Evolutionary conservation across 2,797 vertebrate genomes (phyloP).

Genomic region (Mus minutoides): DNA sequence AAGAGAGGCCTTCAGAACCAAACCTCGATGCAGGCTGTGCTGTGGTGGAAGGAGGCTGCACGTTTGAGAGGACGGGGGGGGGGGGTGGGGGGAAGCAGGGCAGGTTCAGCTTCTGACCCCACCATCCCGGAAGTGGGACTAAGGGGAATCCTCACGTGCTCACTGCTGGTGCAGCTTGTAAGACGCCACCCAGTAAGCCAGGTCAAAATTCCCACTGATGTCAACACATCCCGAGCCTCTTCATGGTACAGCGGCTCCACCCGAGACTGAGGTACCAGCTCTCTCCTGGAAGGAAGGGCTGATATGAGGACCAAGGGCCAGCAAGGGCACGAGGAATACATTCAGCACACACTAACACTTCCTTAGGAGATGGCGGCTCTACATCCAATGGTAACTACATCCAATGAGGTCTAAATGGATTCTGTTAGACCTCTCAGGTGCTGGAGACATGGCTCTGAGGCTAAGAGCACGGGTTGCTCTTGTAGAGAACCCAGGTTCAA

Average conservation of each 20-base stretch:
- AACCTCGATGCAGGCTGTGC: accelerated
- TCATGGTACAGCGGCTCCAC: too few species aligned
- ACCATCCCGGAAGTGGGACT: not conserved
- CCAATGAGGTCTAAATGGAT: not conserved
- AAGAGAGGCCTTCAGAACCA: not conserved
- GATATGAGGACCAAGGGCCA: not conserved
- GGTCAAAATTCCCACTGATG: not conserved
- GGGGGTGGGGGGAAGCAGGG: too few species aligned
- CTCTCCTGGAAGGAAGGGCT: not conserved
- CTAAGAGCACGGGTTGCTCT: not conserved
- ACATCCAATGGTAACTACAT: accelerated
- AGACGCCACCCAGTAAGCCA: not conserved
- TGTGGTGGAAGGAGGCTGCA: not conserved
- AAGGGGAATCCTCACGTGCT: not conserved
- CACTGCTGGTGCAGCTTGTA: not conserved
- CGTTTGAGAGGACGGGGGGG: not conserved
- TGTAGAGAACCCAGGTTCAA: not conserved
- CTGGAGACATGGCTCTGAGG: not conserved
- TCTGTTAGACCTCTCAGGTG: not conserved
- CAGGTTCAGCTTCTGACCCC: not conserved
- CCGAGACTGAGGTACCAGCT: not conserved
- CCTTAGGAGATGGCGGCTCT: not conserved
- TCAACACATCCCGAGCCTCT: not conserved
- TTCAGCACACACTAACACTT: accelerated
- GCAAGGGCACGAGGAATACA: not conserved